These are phyloP conservation scores for Perizoma affinitatum DNA, from an alignment of 2,888 invertebrate species.

Conservation along the genomic window DNA sequence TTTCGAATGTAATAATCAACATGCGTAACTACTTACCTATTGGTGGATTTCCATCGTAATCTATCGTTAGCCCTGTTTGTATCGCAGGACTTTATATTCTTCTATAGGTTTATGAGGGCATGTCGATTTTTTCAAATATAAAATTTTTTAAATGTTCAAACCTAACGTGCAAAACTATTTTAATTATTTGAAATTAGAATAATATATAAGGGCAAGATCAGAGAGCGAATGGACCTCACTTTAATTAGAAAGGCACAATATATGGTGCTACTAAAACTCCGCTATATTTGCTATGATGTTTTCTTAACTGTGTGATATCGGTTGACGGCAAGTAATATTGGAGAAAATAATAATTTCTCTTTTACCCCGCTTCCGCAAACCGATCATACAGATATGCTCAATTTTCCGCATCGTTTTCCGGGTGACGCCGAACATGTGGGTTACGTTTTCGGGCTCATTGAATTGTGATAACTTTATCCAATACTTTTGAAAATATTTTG, in stretches of 20 bases:
- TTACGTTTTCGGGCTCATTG: constrained; percentile 37
- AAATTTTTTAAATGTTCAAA: too few species aligned
- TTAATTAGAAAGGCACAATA: too few species aligned
- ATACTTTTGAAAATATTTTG: constrained; percentile 24
- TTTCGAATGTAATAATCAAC: constrained; percentile 3
- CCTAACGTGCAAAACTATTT: too few species aligned
- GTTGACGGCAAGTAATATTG: constrained; percentile 12
- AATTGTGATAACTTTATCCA: constrained; percentile 31
- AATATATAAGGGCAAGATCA: too few species aligned
- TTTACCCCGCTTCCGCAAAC: constrained; percentile 23
- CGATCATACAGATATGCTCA: constrained; percentile 39
- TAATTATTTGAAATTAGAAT: too few species aligned
- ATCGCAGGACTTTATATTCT: too few species aligned
- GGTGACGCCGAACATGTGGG: constrained; percentile 35
- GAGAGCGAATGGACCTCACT: too few species aligned
- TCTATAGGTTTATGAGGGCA: too few species aligned
- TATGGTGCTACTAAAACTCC: too few species aligned
- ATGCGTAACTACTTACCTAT: not conserved
- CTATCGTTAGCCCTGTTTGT: not conserved
- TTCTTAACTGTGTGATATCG: constrained; percentile 3
- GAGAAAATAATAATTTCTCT: constrained; percentile 34
- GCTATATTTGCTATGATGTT: too few species aligned
- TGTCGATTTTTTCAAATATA: too few species aligned
- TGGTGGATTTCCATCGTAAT: not conserved
- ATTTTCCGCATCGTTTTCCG: constrained; percentile 39